Evolutionary conservation across 2,888 invertebrate species (phyloP), one percentile per base, ranked within the genome.

Genomic region (Apodemia mormo): DNA sequence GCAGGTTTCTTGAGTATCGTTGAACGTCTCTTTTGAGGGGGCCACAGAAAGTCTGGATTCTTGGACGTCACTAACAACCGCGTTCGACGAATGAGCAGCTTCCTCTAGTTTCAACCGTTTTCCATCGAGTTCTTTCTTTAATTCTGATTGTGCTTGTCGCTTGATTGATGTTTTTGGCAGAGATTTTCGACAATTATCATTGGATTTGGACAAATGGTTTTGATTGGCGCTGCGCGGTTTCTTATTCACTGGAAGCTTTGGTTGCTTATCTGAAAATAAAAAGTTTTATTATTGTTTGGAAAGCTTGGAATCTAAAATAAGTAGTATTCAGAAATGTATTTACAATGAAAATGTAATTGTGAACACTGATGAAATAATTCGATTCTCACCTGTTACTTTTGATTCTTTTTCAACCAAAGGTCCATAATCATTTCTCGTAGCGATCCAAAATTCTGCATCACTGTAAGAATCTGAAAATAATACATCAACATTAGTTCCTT

Each of bases 361-460:
- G 4, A 37, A 37, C 4, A 37, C 37, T 22, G 54, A 67, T 54
- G 22, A 22, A 67, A 37, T 56, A 56, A 67, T 67, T 67, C 56
- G 37, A 67, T 56, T 67, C 66, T 66, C 22, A 66, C 66, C 66
- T 67, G 14, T 64, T 61, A n/a, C 43, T 66, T 61, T 61, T 61
- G 30, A 70, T 66, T 67, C 58, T 40, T 67, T n/a, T 71, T 66
- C 67, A 33, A 65, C 65, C 40, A 45, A 67, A 40, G 65, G 66
- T 43, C 45, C 67, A 64, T 67, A 69, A 65, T 69, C 43, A 69
- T 71, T 67, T 56, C 52, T 71, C 43, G 64, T 69, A 56, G 64
- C 67, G 61, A 71, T 69, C 71, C 71, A 71, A 56, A 54, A 54
- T 52, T 71, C 69, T 67, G 71, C 71, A 64, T 67, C 69, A 58